Evolutionary conservation across 92 coral and sea anemone genomes (phyloP).

Genomic region (Parazoanthus atlanticus): DNA sequence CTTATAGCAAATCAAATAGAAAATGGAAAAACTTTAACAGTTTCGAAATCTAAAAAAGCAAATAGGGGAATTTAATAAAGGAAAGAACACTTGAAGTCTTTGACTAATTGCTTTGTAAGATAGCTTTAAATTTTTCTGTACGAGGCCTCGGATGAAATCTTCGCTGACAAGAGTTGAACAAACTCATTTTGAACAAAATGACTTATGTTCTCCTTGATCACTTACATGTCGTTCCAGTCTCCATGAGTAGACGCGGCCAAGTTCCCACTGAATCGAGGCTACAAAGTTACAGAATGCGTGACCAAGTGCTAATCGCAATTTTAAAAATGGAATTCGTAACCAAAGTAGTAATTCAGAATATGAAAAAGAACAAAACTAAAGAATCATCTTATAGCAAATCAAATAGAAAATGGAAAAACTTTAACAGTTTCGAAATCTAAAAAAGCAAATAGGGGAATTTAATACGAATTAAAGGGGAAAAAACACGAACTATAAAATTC

Average conservation of each 20-base stretch:
- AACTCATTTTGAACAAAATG: background rate
- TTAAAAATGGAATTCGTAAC: background rate
- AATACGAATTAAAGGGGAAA: background rate
- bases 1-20: background rate
- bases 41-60: background rate
- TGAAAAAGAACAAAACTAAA: background rate
- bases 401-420: background rate
- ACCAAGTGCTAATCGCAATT: background rate
- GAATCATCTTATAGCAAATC: background rate
- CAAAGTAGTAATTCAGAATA: background rate
- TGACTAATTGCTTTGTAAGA: slow-evolving; percentile 27
- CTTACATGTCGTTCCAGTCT: background rate
- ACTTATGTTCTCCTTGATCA: background rate
- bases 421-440: background rate
- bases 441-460: background rate
- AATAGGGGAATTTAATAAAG: background rate
- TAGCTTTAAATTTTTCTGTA: slow-evolving; percentile 25
- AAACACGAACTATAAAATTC: too few relatives aligned
- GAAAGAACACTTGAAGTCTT: slow-evolving; percentile 12
- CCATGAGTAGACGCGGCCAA: background rate
- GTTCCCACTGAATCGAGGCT: slow-evolving; percentile 10
- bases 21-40: background rate
- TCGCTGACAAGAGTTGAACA: background rate
- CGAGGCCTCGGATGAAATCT: background rate
- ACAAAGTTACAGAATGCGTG: background rate